Conservation (phyloP, 2,113 vertebrate genomes). For the Entosphenus tridentatus region DNA sequence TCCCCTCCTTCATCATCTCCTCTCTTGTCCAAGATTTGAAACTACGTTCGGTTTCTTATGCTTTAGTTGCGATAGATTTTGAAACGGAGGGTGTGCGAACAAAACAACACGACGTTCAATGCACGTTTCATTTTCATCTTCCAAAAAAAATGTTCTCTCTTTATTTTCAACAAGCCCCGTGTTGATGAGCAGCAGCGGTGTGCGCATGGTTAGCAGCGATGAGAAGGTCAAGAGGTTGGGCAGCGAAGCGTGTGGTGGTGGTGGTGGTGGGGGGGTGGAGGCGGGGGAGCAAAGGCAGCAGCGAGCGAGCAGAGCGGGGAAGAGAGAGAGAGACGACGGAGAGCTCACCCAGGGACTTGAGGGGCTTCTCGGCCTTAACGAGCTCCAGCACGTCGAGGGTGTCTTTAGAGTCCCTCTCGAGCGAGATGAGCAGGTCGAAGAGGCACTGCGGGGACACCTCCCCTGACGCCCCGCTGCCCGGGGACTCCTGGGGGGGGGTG, state of each 20-base stretch:
- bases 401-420: constrained; percentile 71
- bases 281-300: background rate
- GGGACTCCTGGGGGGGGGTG: constrained; percentile 8
- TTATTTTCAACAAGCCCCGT: too few relatives aligned
- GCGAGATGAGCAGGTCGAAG: constrained; percentile 73
- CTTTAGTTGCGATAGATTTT: too few relatives aligned
- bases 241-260: background rate
- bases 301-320: background rate
- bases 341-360: constrained; percentile 64
- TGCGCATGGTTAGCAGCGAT: background rate
- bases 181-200: too few relatives aligned
- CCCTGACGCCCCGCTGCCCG: constrained; percentile 46
- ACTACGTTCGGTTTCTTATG: too few relatives aligned
- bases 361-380: constrained; percentile 84
- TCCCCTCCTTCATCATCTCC: too few relatives aligned
- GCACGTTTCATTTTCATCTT: too few relatives aligned
- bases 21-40: too few relatives aligned
- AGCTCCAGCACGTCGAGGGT: constrained; percentile 69
- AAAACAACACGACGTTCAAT: too few relatives aligned
- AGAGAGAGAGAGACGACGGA: background rate
- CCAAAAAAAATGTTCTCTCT: too few relatives aligned
- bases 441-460: constrained; percentile 88
- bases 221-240: background rate
- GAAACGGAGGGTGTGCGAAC: too few relatives aligned
- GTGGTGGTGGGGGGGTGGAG: background rate